Evolutionary conservation across 1,140 invertebrate species (phyloP).

Genomic region (Euura saliciscinereae): DNA sequence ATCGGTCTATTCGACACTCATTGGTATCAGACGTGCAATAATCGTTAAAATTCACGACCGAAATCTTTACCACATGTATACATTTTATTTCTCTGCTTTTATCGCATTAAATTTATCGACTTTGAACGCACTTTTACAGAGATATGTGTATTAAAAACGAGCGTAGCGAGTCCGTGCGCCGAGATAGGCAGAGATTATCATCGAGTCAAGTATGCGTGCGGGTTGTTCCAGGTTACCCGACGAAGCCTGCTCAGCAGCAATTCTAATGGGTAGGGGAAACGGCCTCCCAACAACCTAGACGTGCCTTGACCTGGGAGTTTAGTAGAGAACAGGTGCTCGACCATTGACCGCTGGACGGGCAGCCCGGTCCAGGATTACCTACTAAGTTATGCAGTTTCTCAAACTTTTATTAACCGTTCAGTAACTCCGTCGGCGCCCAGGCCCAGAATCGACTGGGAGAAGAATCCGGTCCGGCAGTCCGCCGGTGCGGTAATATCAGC

Average conservation of each 20-base stretch:
- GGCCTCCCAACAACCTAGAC: slow-evolving; percentile 56
- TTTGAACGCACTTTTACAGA: no score
- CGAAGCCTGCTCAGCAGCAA: slow-evolving; percentile 14
- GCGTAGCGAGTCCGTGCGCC: no score
- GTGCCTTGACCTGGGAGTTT: slow-evolving; percentile 56
- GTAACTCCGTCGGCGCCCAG: background rate
- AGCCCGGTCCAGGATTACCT: slow-evolving; percentile 28
- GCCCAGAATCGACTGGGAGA: background rate
- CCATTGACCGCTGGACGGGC: slow-evolving; percentile 39
- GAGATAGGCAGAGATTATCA: no score
- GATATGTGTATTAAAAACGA: no score
- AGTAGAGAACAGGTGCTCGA: slow-evolving; percentile 54
- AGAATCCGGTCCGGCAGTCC: background rate
- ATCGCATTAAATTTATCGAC: no score
- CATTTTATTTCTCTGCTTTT: no score
- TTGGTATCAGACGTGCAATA: no score
- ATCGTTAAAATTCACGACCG: no score
- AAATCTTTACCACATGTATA: no score
- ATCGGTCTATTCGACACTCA: no score
- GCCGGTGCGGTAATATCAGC: background rate
- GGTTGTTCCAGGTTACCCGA: no score
- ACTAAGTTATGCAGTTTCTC: slow-evolving; percentile 39
- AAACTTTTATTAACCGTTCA: slow-evolving; percentile 7
- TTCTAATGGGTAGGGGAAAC: slow-evolving; percentile 46
- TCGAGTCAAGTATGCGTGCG: no score